Conservation (phyloP, 2,113 vertebrate species). For the Isurus oxyrinchus region DNA sequence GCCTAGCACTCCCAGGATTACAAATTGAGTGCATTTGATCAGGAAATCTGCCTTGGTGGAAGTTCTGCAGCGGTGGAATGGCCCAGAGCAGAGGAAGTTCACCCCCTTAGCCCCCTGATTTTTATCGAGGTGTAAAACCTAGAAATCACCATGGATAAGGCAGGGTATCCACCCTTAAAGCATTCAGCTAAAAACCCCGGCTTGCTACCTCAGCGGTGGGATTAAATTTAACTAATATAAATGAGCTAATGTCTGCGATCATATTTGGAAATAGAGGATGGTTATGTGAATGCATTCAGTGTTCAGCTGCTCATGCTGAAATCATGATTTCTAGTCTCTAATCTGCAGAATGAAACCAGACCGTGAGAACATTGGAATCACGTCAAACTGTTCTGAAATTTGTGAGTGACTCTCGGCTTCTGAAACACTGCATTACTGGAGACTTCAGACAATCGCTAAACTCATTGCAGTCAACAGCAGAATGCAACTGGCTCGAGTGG, state of each 20-base stretch:
- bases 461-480: neutral
- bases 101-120: too few species aligned
- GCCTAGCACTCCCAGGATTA: too few species aligned
- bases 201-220: neutral
- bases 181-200: neutral
- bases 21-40: too few species aligned
- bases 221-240: slow-evolving; percentile 12
- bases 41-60: too few species aligned
- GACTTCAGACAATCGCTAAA: neutral
- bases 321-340: neutral
- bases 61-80: too few species aligned
- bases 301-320: neutral
- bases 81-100: too few species aligned
- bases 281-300: neutral
- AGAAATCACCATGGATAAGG: too few species aligned
- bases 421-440: neutral
- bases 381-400: neutral
- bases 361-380: neutral
- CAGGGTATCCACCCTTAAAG: too few species aligned
- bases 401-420: neutral
- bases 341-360: neutral
- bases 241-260: neutral
- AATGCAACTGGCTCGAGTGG: neutral
- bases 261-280: neutral
- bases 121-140: too few species aligned